Conservation (phyloP, 1,140 invertebrate genomes). For the Pomacea maculata region DNA sequence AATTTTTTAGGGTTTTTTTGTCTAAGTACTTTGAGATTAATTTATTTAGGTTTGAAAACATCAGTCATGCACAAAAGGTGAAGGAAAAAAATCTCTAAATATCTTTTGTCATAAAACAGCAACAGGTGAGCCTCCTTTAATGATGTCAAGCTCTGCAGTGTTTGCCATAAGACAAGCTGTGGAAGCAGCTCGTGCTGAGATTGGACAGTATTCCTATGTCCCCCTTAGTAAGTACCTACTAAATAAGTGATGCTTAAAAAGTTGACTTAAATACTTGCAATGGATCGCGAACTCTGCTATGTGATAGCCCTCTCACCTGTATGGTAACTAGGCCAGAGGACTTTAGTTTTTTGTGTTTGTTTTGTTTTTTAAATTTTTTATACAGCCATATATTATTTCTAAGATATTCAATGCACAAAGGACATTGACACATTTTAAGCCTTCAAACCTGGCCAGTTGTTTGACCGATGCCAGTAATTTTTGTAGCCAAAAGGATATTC, state of each 20-base stretch:
- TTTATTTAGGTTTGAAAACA: background rate
- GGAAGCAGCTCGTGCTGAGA: conserved; percentile 43
- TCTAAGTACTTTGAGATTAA: background rate
- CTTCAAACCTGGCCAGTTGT: too few species aligned
- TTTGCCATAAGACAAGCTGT: conserved; percentile 54
- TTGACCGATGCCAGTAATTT: too few species aligned
- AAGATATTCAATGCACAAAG: too few species aligned
- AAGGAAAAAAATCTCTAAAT: background rate
- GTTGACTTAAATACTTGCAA: too few species aligned
- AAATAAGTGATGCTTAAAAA: background rate
- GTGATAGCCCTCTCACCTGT: too few species aligned
- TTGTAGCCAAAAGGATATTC: too few species aligned
- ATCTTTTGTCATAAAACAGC: conserved; percentile 39
- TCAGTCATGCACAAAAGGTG: background rate
- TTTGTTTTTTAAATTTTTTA: too few species aligned
- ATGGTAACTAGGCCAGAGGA: too few species aligned
- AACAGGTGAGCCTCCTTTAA: conserved; percentile 61
- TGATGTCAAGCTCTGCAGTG: conserved; percentile 48
- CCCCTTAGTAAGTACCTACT: conserved; percentile 30
- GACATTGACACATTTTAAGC: too few species aligned
- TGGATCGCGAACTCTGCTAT: too few species aligned
- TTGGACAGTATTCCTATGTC: conserved; percentile 39
- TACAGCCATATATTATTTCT: too few species aligned
- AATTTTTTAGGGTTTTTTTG: background rate
- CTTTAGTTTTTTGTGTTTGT: too few species aligned